A percentile compares a stretch with the other conserved stretches of the same genome.
phyloP scores from a whole-genome alignment of 2,113 vertebrate species.

The Struthio camelus region DNA sequence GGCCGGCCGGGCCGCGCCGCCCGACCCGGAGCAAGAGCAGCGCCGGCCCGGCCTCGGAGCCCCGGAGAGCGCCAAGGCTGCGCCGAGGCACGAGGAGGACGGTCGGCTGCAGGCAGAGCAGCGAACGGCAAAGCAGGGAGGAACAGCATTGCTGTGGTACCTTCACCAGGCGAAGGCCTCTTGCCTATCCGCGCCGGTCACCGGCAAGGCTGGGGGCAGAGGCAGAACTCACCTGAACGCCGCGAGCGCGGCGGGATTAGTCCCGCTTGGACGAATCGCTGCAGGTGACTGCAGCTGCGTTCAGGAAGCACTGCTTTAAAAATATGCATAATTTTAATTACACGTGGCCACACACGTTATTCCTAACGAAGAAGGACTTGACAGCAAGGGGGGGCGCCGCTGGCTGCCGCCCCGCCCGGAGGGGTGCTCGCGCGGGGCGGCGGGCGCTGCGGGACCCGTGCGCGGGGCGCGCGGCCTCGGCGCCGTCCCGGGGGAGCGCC shows the following conservation, averaged over 20 bases:
- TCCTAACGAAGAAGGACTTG: constrained; percentile 19
- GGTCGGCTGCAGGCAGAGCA: constrained; percentile 29
- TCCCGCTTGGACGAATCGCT: too few species aligned
- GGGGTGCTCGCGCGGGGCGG: accelerated
- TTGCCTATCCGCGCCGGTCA: neutral
- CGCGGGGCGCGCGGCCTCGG: too few species aligned
- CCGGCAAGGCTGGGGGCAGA: neutral
- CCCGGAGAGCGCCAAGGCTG: too few species aligned
- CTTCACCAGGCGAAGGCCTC: constrained; percentile 23
- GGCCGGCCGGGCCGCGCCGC: accelerated
- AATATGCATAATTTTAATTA: constrained; percentile 59
- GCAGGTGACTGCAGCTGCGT: too few species aligned
- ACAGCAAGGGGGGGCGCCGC: constrained; percentile 13
- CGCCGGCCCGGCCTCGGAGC: too few species aligned
- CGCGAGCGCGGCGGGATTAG: too few species aligned
- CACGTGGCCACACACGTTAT: neutral
- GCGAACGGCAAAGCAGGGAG: neutral
- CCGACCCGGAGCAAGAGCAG: neutral
- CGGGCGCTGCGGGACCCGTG: accelerated
- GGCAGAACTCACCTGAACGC: constrained; percentile 40
- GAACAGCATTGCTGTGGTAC: constrained; percentile 64
- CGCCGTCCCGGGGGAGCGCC: too few species aligned
- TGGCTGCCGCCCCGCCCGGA: neutral
- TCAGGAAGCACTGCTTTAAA: constrained; percentile 33
- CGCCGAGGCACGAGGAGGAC: too few species aligned